phyloP scores from a whole-genome alignment of 2,797 vertebrate genomes.

The Agapornis canus region DNA sequence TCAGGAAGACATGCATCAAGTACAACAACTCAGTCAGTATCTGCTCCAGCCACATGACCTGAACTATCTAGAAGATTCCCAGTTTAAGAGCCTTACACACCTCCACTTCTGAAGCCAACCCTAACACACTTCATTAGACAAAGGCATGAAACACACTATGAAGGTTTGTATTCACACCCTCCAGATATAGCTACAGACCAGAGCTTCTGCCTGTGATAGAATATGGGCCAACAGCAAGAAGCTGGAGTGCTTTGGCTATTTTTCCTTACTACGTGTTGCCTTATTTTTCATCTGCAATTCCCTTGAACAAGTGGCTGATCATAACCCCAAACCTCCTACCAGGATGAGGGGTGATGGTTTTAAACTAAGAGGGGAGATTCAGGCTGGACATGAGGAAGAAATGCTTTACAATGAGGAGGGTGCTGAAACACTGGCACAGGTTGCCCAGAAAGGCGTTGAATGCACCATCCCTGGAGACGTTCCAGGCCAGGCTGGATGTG shows the following conservation, averaged over 20 bases:
- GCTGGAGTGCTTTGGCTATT: neutral
- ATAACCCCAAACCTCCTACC: neutral
- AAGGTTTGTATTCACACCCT: neutral
- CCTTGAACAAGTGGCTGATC: neutral
- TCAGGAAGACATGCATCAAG: neutral
- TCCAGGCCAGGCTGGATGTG: neutral
- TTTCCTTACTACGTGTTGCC: neutral
- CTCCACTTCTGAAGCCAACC: neutral
- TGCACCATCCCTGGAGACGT: neutral
- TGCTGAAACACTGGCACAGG: neutral
- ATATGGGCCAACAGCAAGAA: neutral
- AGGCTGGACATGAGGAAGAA: neutral
- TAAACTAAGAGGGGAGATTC: neutral
- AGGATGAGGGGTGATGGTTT: neutral
- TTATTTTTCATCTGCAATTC: neutral
- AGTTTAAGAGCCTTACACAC: neutral
- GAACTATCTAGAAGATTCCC: neutral
- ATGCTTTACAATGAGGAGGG: neutral
- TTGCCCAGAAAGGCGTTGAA: neutral
- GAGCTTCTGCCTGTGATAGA: neutral
- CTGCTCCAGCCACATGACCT: neutral
- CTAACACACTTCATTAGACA: neutral
- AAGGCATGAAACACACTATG: neutral
- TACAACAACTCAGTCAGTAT: neutral
- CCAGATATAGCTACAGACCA: neutral